Base-by-base conservation (phyloP, 2,888 invertebrate genomes). In the Hirtodrosophila alboralis region DNA sequence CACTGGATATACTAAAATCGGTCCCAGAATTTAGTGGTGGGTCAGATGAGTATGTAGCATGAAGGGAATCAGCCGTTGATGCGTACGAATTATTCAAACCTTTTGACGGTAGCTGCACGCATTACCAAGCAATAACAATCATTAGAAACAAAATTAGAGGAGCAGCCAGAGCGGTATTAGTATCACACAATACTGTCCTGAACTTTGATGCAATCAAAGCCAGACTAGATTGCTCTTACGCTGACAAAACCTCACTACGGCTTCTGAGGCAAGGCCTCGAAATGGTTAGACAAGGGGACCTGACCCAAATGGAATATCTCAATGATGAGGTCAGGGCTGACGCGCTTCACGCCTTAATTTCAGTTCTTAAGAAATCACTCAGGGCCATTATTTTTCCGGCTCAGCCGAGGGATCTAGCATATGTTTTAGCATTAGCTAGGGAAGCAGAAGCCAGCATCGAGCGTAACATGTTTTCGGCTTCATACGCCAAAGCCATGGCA, bases 151-250 rank as follows among this genome's bases (percentile, higher is more conserved):
- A 57, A 41, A 36, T 47, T 13, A 40, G n/a, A 14, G 41, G 56
- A 3, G 23, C 56, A 34, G 56, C 48, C 4, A 34, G 41, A 13
- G 48, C 47, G 8, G 5, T 53, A 37, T 7, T 56, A 10, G 44
- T 56, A 13, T 60, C 53, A 0, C 27, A 54, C 21, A 54, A 60
- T 7, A 59, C 53, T 30, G 53, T 57, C 9, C 34, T 59, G 13
- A 58, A 58, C 13, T 53, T 59, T 18, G 53, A 59, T 28, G 43
- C 54, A 9, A 60, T 56, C 14, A 3, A 44, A 10, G 49, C 38
- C 9, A 21, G 41, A 5, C 26, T 49, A 28, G 41, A 51, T 23
- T 51, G 30, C 9, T 41, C 31, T 2, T 40, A 41, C 10, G 13
- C 31, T 2, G 37, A 44, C 12, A 53, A 44, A 37, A 53, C 33